A percentile compares a stretch with the other conserved stretches of the same genome.
phyloP scores from a whole-genome alignment of 1,140 invertebrate genomes.

The Solen grandis region DNA sequence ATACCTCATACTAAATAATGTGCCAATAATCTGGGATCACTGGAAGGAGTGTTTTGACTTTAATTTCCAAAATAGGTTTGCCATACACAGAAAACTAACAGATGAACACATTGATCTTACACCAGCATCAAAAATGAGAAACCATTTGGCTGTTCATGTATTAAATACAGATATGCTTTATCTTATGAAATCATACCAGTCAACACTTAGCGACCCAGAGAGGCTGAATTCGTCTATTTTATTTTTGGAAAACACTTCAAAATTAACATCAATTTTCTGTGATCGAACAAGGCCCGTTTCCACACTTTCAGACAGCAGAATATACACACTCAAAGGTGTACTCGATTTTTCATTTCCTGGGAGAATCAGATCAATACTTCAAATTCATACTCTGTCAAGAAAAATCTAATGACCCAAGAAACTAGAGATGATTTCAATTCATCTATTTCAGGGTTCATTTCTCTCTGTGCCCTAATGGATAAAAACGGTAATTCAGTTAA shows the following conservation, averaged over 20 bases:
- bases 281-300: conserved; percentile 17
- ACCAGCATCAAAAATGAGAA: conserved; percentile 1
- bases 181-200: conserved; percentile 45
- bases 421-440: conserved; percentile 29
- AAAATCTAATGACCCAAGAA: conserved; percentile 25
- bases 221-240: conserved; percentile 22
- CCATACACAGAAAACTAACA: conserved; percentile 47
- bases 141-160: conserved; percentile 37
- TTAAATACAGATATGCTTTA: conserved; percentile 41
- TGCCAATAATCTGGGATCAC: conserved; percentile 37
- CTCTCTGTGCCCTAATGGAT: conserved; percentile 11
- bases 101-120: conserved; percentile 13
- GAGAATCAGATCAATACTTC: background rate
- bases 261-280: background rate
- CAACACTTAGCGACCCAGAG: conserved; percentile 33
- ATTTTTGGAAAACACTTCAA: conserved; percentile 2
- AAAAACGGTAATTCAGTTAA: conserved; percentile 23
- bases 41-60: conserved; percentile 31
- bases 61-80: conserved; percentile 31
- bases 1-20: conserved; percentile 7
- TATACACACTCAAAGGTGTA: background rate
- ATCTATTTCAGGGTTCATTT: conserved; percentile 11
- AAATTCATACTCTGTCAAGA: background rate
- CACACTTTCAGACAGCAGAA: background rate
- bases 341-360: conserved; percentile 20